Evolutionary conservation across 2,797 vertebrate genomes (phyloP).

Genomic region (Mormyrus hasselquistii): DNA sequence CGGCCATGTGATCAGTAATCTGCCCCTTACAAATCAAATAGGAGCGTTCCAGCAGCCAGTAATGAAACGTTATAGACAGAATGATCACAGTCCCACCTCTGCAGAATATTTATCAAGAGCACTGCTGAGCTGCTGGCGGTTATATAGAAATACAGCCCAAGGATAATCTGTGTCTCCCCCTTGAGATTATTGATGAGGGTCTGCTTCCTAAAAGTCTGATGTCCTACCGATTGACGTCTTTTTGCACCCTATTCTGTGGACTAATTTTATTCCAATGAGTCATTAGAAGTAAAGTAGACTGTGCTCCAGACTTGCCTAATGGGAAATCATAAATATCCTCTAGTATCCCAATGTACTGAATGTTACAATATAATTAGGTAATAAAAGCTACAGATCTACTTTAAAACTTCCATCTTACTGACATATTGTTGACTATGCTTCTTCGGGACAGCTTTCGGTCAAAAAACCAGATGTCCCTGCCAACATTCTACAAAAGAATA

Average conservation of each 20-base stretch:
- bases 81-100: slow-evolving; percentile 7
- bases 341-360: background rate
- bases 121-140: background rate
- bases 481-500: background rate
- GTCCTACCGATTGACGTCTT: slow-evolving; percentile 11
- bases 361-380: background rate
- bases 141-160: background rate
- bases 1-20: slow-evolving; percentile 17
- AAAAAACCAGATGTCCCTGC: background rate
- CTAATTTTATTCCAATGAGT: slow-evolving; percentile 1
- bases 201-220: slow-evolving; percentile 1
- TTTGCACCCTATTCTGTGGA: slow-evolving; percentile 10
- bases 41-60: background rate
- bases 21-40: slow-evolving; percentile 10
- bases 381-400: background rate
- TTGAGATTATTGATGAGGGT: slow-evolving; percentile 19
- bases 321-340: background rate
- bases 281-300: slow-evolving; percentile 3
- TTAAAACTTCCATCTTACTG: background rate
- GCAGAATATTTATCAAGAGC: slow-evolving; percentile 22
- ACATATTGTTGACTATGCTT: background rate
- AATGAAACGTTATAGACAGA: slow-evolving; percentile 20
- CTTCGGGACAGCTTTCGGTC: background rate
- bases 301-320: background rate
- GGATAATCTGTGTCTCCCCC: slow-evolving; percentile 1